Conservation (phyloP, 2,888 invertebrate species). For the Netelia melanura region DNA sequence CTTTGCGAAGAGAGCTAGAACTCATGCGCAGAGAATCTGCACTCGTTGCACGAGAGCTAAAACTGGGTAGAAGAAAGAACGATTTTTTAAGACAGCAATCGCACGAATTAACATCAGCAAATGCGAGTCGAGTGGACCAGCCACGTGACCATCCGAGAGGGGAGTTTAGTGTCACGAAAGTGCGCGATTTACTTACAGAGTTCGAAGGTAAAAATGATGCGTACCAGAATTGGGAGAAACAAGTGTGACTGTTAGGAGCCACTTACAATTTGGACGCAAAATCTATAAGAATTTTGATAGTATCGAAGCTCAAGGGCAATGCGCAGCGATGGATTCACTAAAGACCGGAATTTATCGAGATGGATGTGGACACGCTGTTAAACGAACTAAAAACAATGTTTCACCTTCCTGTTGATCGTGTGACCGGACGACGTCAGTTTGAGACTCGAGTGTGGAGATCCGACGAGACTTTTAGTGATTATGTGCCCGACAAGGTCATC, state of each 20-base stretch:
- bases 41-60: neutral
- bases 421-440: conserved; percentile 49
- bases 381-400: conserved; percentile 54
- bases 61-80: conserved; percentile 12
- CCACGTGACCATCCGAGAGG: neutral
- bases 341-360: conserved; percentile 49
- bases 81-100: neutral
- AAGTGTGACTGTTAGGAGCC: no score
- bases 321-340: conserved; percentile 65
- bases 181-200: no score
- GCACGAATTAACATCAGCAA: neutral
- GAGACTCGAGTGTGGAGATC: conserved; percentile 49
- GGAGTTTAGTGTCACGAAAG: no score
- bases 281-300: neutral
- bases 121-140: neutral
- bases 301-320: neutral
- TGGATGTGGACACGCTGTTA: conserved; percentile 28
- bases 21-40: conserved; percentile 15
- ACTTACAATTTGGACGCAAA: no score
- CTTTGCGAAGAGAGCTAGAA: conserved; percentile 1
- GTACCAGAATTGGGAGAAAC: no score
- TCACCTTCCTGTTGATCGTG: conserved; percentile 22
- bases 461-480: conserved; percentile 60
- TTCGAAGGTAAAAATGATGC: no score
- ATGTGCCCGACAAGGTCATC: conserved; percentile 55